These are phyloP conservation scores for Sebastolobus alascanus DNA, from an alignment of 2,797 vertebrate genomes.

Conservation along the genomic window DNA sequence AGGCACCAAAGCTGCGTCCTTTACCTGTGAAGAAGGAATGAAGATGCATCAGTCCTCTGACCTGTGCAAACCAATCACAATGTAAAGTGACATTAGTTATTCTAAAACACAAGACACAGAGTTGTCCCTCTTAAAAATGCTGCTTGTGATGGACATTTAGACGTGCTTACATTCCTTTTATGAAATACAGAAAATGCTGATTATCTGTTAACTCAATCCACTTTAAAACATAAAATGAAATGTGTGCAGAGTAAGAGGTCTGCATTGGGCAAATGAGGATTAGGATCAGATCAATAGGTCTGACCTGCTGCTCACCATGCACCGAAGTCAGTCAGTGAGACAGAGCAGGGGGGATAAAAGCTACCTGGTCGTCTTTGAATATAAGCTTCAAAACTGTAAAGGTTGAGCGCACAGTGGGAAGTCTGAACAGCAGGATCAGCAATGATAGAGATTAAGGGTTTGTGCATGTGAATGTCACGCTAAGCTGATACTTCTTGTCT, in stretches of 20 bases:
- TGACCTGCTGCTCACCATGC: background rate
- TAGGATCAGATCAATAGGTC: background rate
- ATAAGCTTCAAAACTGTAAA: background rate
- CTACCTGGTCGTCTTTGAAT: background rate
- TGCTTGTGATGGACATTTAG: background rate
- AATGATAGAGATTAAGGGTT: constrained; percentile 16
- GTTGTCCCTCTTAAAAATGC: background rate
- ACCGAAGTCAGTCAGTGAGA: background rate
- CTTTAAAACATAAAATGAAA: background rate
- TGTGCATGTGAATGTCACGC: constrained; percentile 22
- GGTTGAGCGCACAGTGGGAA: background rate
- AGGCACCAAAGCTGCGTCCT: constrained; percentile 69
- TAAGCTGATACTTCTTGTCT: constrained; percentile 20
- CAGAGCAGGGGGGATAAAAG: background rate
- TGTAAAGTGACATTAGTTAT: background rate
- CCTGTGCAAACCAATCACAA: background rate
- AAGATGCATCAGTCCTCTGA: constrained; percentile 16
- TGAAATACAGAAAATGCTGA: background rate
- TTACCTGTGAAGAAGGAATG: constrained; percentile 61
- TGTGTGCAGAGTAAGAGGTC: background rate
- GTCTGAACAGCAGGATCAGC: background rate
- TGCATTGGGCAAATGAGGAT: background rate
- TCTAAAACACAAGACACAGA: background rate
- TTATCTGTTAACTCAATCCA: background rate
- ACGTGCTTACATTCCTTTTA: background rate